phyloP scores from a whole-genome alignment of 2,113 vertebrate genomes.

The Danio rerio region DNA sequence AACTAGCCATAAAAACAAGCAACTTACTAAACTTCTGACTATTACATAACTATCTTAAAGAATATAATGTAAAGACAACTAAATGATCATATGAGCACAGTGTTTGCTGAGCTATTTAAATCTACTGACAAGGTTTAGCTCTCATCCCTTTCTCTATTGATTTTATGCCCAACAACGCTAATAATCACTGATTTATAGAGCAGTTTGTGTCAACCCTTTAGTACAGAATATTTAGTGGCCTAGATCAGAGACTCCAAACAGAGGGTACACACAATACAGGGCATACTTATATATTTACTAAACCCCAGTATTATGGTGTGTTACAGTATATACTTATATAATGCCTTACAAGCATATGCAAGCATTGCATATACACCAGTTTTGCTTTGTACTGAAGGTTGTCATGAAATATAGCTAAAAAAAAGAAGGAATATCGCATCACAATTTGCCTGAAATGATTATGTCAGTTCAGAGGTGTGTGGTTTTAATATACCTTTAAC shows the following conservation, averaged over 20 bases:
- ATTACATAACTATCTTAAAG: background rate
- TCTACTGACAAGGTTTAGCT: background rate
- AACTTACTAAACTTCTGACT: background rate
- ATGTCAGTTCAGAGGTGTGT: too few relatives aligned
- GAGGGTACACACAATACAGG: background rate
- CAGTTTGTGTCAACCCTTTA: conserved; percentile 14
- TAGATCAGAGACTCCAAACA: background rate
- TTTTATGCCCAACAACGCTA: background rate
- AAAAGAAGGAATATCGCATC: too few relatives aligned
- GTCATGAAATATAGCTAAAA: too few relatives aligned
- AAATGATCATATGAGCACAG: conserved; percentile 3
- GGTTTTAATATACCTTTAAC: too few relatives aligned
- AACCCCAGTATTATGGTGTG: too few relatives aligned
- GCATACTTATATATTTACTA: background rate
- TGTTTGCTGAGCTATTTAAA: background rate
- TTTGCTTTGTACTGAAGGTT: too few relatives aligned
- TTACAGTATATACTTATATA: too few relatives aligned
- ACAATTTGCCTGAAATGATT: too few relatives aligned
- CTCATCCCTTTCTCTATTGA: background rate
- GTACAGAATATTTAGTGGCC: background rate
- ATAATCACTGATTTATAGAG: background rate
- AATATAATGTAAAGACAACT: background rate
- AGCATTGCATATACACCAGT: too few relatives aligned
- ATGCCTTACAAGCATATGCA: too few relatives aligned
- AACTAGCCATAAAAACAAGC: background rate